phyloP scores from a whole-genome alignment of 2,113 vertebrate species.

The Cynopterus brachyotis region DNA sequence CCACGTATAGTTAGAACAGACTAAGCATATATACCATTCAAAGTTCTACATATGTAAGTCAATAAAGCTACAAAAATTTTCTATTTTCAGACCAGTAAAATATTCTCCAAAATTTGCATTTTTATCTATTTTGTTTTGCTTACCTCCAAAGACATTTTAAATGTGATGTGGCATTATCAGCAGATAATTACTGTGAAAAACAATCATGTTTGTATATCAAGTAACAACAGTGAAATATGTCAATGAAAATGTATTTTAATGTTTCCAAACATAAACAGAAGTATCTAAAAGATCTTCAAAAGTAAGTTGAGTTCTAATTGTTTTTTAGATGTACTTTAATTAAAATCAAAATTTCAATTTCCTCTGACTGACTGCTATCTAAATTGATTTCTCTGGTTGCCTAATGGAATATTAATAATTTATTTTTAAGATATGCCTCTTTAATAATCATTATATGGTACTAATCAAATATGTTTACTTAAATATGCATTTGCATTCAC shows the following conservation, averaged over 20 bases:
- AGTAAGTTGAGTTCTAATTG: neutral
- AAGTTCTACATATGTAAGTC: neutral
- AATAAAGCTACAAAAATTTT: constrained; percentile 7
- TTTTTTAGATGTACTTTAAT: constrained; percentile 1
- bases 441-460: neutral
- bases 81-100: constrained; percentile 31
- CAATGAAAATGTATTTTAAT: constrained; percentile 27
- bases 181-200: neutral
- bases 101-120: neutral
- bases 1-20: neutral
- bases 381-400: neutral
- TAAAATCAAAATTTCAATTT: neutral
- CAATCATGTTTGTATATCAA: neutral
- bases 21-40: neutral
- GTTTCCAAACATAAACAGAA: neutral
- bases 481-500: neutral
- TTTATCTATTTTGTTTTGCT: constrained; percentile 31
- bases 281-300: neutral
- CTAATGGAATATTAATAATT: constrained; percentile 23
- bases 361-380: neutral
- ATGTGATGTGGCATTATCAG: neutral
- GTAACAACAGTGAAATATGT: neutral
- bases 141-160: constrained; percentile 17
- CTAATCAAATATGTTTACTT: constrained; percentile 3
- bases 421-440: neutral